A percentile compares a stretch with the other conserved stretches of the same genome.
Evolutionary conservation across 2,888 invertebrate genomes (phyloP).

Genomic region (Rotaria magnacalcarata): DNA sequence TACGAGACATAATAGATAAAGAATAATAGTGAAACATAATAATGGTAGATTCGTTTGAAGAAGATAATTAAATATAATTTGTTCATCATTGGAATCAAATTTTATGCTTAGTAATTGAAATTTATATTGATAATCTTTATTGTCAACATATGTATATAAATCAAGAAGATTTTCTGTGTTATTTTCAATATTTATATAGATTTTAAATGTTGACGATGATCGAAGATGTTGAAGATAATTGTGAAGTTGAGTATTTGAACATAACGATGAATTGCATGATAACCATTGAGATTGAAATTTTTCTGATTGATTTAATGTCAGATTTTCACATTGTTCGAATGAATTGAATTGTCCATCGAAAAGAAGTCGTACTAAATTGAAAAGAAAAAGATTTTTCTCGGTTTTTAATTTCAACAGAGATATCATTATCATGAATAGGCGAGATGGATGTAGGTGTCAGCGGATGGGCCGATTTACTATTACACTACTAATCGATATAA

Average conservation of each 20-base stretch:
- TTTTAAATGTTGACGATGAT: not conserved
- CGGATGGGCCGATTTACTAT: no score
- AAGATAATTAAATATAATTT: not conserved
- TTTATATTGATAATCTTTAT: not conserved
- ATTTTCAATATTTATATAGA: not conserved
- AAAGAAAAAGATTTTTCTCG: not conserved
- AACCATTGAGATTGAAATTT: not conserved
- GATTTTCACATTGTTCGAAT: not conserved
- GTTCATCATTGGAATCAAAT: not conserved
- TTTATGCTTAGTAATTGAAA: not conserved
- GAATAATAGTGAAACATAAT: not conserved
- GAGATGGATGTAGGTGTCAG: no score
- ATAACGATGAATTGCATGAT: not conserved
- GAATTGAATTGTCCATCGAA: not conserved
- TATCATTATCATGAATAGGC: no score
- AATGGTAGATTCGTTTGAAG: not conserved
- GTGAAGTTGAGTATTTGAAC: not conserved
- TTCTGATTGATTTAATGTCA: not conserved
- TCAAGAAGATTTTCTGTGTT: not conserved
- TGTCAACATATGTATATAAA: not conserved
- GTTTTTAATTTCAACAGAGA: no score
- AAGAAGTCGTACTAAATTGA: not conserved
- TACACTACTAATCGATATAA: no score
- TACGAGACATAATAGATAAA: slow-evolving; percentile 5
- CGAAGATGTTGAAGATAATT: not conserved